Base-by-base conservation (phyloP, 1,140 invertebrate species). In the Globodera ellingtonae region DNA sequence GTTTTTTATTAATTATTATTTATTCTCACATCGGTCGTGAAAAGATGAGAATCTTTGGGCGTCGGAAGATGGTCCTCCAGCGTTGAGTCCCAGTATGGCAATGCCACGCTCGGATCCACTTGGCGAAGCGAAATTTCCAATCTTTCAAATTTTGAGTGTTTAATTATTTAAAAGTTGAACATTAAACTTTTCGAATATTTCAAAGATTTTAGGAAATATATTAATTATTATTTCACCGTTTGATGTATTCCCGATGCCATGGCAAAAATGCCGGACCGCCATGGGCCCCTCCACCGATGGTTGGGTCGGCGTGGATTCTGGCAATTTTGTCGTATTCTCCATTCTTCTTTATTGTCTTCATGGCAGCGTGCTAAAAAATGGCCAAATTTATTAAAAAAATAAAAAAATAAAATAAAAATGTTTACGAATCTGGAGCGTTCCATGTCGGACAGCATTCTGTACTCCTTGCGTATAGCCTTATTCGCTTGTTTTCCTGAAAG, bases 81-180 rank as follows among this genome's bases (percentile, higher is more conserved):
- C 5, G 86, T 83, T 8, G 86, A 87, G 72, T 90, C 89, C 90
- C 90, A 91, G 86, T 90, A 91, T 6, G 90, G 90, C n/a, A 91
- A 73, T 9, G 89, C 84, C 0, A 90, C 80, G 4, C 79, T 71
- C 9, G 86, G 86, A 75, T 90, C 81, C 62, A 82, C 75, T 46
- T 79, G 79, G 35, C 69, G 65, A 21, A 82, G 70, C 6, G 79
- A 82, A 44, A 82, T 81, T 73, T 80, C 62, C 66, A 80, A 78
- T 47, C 62, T 81, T 13, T 69, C 35, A 35, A 35, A 35, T 35
- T 35, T 35, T 35, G 35, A 35, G 15, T 15, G 3, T 35, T 46
- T 52, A 52, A 52, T 52, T 52, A 35, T 2, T 52, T 52, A 7
- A 59, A 59, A 15, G 2, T 59, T 0, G 9, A 59, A 62, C 6